Evolutionary conservation across 53 echinoderm and acorn worm genomes (phyloP), one percentile per base, ranked within the genome.

Genomic region (Paracentrotus lividus): DNA sequence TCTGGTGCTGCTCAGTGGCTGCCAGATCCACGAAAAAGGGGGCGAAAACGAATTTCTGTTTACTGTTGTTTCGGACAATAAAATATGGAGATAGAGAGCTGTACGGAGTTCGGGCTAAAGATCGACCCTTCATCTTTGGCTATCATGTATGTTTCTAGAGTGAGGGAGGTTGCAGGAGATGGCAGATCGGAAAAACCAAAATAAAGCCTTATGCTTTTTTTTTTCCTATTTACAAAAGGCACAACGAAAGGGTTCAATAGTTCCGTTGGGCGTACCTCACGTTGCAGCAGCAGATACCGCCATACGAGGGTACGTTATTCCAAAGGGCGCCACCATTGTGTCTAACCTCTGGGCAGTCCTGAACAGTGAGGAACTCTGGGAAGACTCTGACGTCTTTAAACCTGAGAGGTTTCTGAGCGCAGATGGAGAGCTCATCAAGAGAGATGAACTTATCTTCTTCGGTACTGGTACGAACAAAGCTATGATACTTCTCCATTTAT

Each of bases 291-390:
- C 32, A 23, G 94, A 93, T 32, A 52, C 75, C 52, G 49, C 42
- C 4, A 49, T 93, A 16, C 18, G 24, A 33, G 94, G 94, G 1
- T 93, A 93, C 52, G 36, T n/a, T 4, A 93, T 93, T 72, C 94
- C 94, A 8, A 66, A 93, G 52, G 67, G 67, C 32, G 49, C 88
- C n/a, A 43, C 67, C 45, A 42, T 93, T 8, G 2, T 93, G 12
- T 4, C 94, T 49, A 93, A 93, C 55, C 12, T 93, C 29, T 93
- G 94, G 94, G 32, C 29, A 8, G 72, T 93, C 2, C 75, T 67
- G 42, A 88, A 88, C 86, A 86, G 86, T 31, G 45, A 34, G 27
- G 42, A 72, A 15, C 47, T 88, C 3, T 93, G 94, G 94, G 20
- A 64, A 2, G 47, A 93, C 23, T 85, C 93, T 20, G 61, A 86